phyloP scores from a whole-genome alignment of 2,797 vertebrate species.

The Fistularia tabacaria region DNA sequence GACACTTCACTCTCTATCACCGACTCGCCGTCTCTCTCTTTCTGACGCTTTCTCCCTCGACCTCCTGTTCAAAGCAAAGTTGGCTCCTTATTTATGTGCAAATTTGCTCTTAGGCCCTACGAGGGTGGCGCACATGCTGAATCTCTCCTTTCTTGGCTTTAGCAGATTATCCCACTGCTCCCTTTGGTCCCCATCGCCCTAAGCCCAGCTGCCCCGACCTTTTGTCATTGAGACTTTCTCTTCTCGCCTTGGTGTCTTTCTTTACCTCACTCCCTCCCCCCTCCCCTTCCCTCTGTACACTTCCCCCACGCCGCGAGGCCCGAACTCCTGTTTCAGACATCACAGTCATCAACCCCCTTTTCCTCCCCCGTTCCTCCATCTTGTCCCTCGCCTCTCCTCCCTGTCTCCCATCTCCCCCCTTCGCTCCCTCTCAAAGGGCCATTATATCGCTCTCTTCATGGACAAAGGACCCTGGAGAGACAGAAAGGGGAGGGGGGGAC shows the following conservation, averaged over 20 bases:
- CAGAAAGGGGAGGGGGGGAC: slow-evolving; percentile 43
- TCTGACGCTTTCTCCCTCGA: slow-evolving; percentile 72
- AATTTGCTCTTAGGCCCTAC: slow-evolving; percentile 81
- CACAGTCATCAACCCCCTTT: slow-evolving; percentile 40
- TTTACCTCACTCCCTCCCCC: slow-evolving; percentile 52
- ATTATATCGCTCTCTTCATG: slow-evolving; percentile 77
- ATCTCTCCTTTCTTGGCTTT: slow-evolving; percentile 82
- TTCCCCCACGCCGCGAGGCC: slow-evolving; percentile 53
- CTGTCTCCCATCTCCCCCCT: slow-evolving; percentile 59
- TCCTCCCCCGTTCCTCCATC: slow-evolving; percentile 41
- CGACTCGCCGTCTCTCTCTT: slow-evolving; percentile 58
- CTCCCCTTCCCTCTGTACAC: slow-evolving; percentile 39
- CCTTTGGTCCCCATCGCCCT: slow-evolving; percentile 79
- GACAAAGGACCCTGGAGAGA: slow-evolving; percentile 77
- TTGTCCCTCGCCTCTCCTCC: slow-evolving; percentile 50
- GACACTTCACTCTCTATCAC: slow-evolving; percentile 46
- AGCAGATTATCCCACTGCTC: slow-evolving; percentile 87
- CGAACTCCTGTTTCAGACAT: slow-evolving; percentile 61
- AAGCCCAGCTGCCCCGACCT: slow-evolving; percentile 85
- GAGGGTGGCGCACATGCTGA: slow-evolving; percentile 82
- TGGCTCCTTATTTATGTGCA: slow-evolving; percentile 87
- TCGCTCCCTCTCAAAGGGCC: slow-evolving; percentile 73
- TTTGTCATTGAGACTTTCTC: slow-evolving; percentile 86
- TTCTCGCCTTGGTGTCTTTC: slow-evolving; percentile 72
- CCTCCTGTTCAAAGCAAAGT: slow-evolving; percentile 84